Evolutionary conservation across 1,140 invertebrate genomes (phyloP), one percentile per base, ranked within the genome.

Genomic region (Drosophila seguyi): DNA sequence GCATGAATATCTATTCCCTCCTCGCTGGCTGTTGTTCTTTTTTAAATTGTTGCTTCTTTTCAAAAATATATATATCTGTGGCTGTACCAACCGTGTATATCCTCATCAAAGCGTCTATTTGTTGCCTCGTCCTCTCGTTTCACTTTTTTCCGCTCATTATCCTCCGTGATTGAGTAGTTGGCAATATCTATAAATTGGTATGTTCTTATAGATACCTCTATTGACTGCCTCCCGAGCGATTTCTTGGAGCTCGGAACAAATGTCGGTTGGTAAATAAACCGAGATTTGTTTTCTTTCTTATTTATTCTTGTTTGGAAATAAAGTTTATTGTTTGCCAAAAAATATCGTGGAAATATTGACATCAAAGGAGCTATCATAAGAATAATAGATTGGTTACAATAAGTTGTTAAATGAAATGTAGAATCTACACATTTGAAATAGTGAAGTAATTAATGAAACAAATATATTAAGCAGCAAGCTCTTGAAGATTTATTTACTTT

Each of bases 11-110:
- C 44, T 47, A 74, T 74, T 50, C 29, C 38, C 45, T 67, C 27
- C 38, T 55, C 27, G 42, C 29, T 61, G 47, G 39, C 68, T 62
- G 56, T 73, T 73, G 69, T 73, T 72, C 69, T 59, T 73, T 69
- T 73, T 50, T 59, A 59, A 72, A 73, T 72, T 72, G 69, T 73
- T 58, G 66, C 62, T 72, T 72, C 67, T 59, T 59, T 73, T 72
- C 41, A 48, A 38, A 20, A 10, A 42, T 18, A 18, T 42, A 31
- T 57, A 58, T 60, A 34, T 29, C 44, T 50, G 53, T 59, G 38
- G 53, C 69, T 50, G 29, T 72, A 59, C 68, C 50, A 47, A 14
- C 27, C 11, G 18, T 20, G 20, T 20, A 71, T 69, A 48, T 72
- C 34, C 68, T 58, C 52, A 72, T 72, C 68, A 72, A 72, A 71